Evolutionary conservation across 2,888 invertebrate genomes (phyloP), one percentile per base, ranked within the genome.

Genomic region (Drosophila neutralis): DNA sequence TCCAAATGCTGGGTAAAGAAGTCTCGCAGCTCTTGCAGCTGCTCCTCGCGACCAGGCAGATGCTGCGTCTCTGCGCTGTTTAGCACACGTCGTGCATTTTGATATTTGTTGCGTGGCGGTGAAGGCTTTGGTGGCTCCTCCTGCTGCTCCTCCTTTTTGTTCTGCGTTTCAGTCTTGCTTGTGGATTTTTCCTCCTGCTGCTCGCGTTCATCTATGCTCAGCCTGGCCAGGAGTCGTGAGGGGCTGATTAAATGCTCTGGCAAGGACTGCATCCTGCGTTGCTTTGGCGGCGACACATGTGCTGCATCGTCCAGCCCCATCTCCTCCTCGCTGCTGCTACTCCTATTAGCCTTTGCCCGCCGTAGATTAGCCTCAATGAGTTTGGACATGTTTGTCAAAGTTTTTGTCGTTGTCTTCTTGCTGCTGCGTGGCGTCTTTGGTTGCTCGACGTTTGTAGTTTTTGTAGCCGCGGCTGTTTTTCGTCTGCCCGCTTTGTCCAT

Each of bases 31-130:
- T 95, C 94, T 5, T 94, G 92, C 11, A 97, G 94, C 93, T 99
- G 97, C 42, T 94, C 93, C 89, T 98, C 97, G 68, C 99, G 94
- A n/a, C 98, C 96, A 8, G 96, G 96, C 63, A 96, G 86, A 69
- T 91, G 89, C 21, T 94, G 93, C 3, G 95, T 93, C 73, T 93
- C 93, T 0, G 91, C 92, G 61, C 92, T 92, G 60, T 91, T 92
- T 0, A 93, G 82, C 1, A 93, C 91, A 48, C 92, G 90, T 8
- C 93, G 86, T 0, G 93, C 93, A 76, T 91, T 93, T 77, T 92
- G 92, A 65, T 92, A 93, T 76, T 92, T 93, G 63, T 92, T 92
- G 48, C 88, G 86, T 18, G 80, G 76, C 4, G 83, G 80, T 8
- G 78, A 73, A 4, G 76, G 63, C 33, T 69, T 53, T n/a, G 45